phyloP scores from a whole-genome alignment of 2,113 vertebrate genomes.

The Stictonetta naevosa region DNA sequence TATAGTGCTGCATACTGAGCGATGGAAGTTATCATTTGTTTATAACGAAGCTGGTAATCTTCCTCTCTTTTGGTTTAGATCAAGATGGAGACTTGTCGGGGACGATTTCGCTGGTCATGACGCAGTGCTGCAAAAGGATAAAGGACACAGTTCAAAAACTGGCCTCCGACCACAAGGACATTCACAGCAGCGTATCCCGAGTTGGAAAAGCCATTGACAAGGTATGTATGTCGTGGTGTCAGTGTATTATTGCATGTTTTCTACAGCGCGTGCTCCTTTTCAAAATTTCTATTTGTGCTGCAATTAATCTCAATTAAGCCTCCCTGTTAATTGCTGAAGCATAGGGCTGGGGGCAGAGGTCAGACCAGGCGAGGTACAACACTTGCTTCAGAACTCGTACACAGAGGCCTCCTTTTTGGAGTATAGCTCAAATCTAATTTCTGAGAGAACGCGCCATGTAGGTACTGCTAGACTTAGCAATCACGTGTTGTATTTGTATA shows the following conservation, averaged over 20 bases:
- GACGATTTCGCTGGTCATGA: conserved; percentile 87
- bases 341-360: not conserved
- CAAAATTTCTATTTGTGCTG: not conserved
- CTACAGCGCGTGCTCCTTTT: not conserved
- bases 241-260: not conserved
- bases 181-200: conserved; percentile 87
- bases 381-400: not conserved
- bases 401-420: not conserved
- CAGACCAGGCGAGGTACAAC: not conserved
- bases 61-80: conserved; percentile 63
- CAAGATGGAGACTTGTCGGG: conserved; percentile 86
- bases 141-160: conserved; percentile 88
- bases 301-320: not conserved
- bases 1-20: not conserved
- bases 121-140: conserved; percentile 88
- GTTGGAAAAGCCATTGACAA: conserved; percentile 90
- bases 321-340: not conserved
- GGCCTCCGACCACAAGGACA: conserved; percentile 88
- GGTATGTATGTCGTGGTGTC: conserved; percentile 65
- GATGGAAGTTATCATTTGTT: not conserved
- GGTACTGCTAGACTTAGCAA: not conserved
- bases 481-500: not conserved
- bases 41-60: not conserved
- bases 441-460: fast-evolving
- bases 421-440: not conserved